Evolutionary conservation across 1,140 invertebrate genomes (phyloP).

Genomic region (Coelopa frigida): DNA sequence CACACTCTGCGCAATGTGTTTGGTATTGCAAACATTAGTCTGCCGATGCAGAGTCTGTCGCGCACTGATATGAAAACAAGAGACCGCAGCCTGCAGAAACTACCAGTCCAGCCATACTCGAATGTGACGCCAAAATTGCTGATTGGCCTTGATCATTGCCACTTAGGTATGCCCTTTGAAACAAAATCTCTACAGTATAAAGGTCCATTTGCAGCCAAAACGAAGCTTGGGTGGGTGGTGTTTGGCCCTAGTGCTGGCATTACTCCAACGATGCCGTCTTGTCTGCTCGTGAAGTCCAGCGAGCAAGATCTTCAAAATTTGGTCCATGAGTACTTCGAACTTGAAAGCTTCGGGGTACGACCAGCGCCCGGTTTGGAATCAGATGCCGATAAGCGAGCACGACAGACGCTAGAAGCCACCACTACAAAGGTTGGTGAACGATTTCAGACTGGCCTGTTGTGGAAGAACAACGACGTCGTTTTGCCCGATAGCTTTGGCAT

Average conservation of each 20-base stretch:
- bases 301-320: neutral
- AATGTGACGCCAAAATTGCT: constrained; percentile 1
- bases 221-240: too few relatives aligned
- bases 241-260: too few relatives aligned
- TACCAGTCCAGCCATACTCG: too few relatives aligned
- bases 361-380: neutral
- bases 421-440: neutral
- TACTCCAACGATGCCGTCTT: too few relatives aligned
- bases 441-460: constrained; percentile 8
- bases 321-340: neutral
- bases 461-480: constrained; percentile 1
- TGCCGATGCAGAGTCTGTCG: neutral
- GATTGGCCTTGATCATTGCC: constrained; percentile 2
- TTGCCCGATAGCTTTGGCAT: constrained; percentile 4
- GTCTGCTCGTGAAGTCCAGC: too few relatives aligned
- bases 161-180: neutral
- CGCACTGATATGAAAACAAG: too few relatives aligned
- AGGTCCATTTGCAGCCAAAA: neutral
- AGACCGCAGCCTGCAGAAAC: too few relatives aligned
- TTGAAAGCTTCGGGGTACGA: neutral
- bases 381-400: neutral
- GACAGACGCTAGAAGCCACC: neutral
- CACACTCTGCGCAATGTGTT: neutral
- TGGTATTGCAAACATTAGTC: neutral
- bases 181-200: neutral